Percentiles rank a stretch among this genome's conserved stretches.
Conservation (phyloP, 2,888 invertebrate genomes). For the Ramazzottius varieornatus region DNA sequence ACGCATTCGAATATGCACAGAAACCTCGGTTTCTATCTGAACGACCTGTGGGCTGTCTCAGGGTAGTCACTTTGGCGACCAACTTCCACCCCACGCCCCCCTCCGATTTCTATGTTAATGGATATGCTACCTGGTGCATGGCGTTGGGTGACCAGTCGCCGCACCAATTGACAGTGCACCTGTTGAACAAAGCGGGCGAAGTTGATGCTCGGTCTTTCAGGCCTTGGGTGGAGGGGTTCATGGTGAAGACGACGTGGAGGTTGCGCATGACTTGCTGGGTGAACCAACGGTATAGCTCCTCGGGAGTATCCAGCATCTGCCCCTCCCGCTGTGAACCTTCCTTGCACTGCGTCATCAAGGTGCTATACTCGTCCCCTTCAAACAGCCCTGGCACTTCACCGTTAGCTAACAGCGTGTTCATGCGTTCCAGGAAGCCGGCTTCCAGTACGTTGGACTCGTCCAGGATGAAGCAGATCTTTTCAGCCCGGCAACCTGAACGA, state of each 20-base stretch:
- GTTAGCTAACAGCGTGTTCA: constrained; percentile 94
- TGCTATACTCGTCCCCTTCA: constrained; percentile 77
- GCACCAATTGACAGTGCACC: constrained; percentile 94
- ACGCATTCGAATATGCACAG: no score
- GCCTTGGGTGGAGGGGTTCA: constrained; percentile 97
- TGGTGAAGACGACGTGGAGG: constrained; percentile 96
- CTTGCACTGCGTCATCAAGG: constrained; percentile 97
- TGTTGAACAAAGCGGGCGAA: constrained; percentile 89
- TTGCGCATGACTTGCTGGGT: constrained; percentile 72
- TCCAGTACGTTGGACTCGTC: constrained; percentile 97
- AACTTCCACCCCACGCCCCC: no score
- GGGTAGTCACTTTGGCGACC: no score
- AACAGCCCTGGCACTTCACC: constrained; percentile 54
- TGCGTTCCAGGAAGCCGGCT: constrained; percentile 89
- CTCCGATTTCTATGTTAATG: no score
- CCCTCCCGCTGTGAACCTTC: constrained; percentile 95
- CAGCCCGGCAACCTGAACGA: constrained; percentile 50
- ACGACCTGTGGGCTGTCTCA: no score
- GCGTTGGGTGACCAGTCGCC: constrained; percentile 98
- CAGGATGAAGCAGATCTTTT: constrained; percentile 94
- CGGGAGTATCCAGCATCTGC: constrained; percentile 86
- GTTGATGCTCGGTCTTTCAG: constrained; percentile 93
- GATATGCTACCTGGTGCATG: constrained; percentile 64
- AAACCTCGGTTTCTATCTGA: no score
- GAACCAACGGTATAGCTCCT: constrained; percentile 33